Evolutionary conservation across 2,113 vertebrate genomes (phyloP).

Genomic region (Tragulus kanchil): DNA sequence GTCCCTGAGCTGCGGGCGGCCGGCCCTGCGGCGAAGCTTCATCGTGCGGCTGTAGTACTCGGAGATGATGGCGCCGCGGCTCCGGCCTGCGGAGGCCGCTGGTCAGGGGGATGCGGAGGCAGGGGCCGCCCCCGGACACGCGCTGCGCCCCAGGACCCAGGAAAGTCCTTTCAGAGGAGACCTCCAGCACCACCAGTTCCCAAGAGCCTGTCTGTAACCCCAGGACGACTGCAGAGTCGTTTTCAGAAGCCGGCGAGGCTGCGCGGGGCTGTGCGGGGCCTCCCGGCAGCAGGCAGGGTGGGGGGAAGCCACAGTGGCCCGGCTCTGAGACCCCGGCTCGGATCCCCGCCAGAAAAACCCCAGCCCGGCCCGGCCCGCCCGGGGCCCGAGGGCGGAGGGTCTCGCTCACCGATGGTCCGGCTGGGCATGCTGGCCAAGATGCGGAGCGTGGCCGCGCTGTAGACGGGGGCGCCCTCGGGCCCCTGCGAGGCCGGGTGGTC

Average conservation of each 20-base stretch:
- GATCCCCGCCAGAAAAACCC: not conserved
- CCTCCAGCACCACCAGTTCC: not conserved
- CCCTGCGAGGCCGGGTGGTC: not conserved
- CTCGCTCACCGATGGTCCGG: slow-evolving; percentile 94
- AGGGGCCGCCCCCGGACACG: not conserved
- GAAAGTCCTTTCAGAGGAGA: not conserved
- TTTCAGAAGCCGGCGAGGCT: not conserved
- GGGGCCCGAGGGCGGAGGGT: not conserved
- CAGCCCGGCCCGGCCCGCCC: not conserved
- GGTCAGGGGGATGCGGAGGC: not conserved
- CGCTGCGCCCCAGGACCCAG: not conserved
- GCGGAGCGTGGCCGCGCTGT: slow-evolving; percentile 88
- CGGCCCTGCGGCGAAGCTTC: slow-evolving; percentile 87
- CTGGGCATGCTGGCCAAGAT: slow-evolving; percentile 97
- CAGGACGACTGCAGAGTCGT: not conserved
- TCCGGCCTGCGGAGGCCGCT: slow-evolving; percentile 82
- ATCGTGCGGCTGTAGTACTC: slow-evolving; percentile 94
- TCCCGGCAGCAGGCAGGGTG: not conserved
- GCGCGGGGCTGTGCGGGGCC: accelerated
- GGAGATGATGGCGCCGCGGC: slow-evolving; percentile 93
- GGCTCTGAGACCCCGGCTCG: not conserved
- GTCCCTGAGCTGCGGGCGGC: slow-evolving; percentile 87
- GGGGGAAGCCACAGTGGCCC: accelerated
- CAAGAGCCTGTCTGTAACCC: slow-evolving; percentile 46
- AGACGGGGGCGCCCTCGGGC: slow-evolving; percentile 13